Percentiles rank a stretch among this genome's conserved stretches.
These are phyloP conservation scores for Thalassophryne amazonica DNA, from an alignment of 2,797 vertebrate species.

Conservation along the genomic window DNA sequence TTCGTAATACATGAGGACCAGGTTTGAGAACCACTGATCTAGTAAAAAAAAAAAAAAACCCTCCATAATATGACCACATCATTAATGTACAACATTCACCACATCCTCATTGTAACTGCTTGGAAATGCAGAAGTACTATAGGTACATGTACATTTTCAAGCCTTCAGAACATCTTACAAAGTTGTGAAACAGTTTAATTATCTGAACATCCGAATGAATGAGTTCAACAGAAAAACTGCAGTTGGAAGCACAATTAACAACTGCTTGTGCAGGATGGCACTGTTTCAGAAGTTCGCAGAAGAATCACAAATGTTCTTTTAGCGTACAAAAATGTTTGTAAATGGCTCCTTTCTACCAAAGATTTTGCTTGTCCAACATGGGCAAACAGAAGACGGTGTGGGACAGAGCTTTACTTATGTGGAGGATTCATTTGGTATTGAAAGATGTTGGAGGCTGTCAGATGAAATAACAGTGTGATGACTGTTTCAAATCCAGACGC, in stretches of 20 bases:
- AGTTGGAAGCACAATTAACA: conserved; percentile 4
- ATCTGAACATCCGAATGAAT: too few relatives aligned
- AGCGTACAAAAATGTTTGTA: conserved; percentile 52
- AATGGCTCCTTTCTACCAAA: conserved; percentile 66
- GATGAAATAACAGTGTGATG: conserved; percentile 69
- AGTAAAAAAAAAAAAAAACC: too few relatives aligned
- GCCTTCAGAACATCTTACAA: too few relatives aligned
- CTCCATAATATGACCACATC: too few relatives aligned
- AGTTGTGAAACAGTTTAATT: too few relatives aligned
- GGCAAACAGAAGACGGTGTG: conserved; percentile 58
- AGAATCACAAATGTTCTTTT: conserved; percentile 62
- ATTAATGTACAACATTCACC: too few relatives aligned
- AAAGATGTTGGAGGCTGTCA: conserved; percentile 56
- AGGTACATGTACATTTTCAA: too few relatives aligned
- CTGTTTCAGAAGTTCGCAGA: conserved; percentile 39
- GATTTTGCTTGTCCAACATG: conserved; percentile 56
- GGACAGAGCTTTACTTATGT: conserved; percentile 72
- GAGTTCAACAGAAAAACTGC: conserved; percentile 3
- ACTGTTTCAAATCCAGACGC: conserved; percentile 60
- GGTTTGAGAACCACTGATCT: too few relatives aligned
- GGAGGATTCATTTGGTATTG: conserved; percentile 67
- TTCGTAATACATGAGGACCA: too few relatives aligned
- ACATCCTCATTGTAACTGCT: too few relatives aligned
- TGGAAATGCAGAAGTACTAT: too few relatives aligned
- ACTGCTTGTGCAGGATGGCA: conserved; percentile 9